Evolutionary conservation across 2,888 invertebrate species (phyloP), one percentile per base, ranked within the genome.

Genomic region (Dryomyza anilis): DNA sequence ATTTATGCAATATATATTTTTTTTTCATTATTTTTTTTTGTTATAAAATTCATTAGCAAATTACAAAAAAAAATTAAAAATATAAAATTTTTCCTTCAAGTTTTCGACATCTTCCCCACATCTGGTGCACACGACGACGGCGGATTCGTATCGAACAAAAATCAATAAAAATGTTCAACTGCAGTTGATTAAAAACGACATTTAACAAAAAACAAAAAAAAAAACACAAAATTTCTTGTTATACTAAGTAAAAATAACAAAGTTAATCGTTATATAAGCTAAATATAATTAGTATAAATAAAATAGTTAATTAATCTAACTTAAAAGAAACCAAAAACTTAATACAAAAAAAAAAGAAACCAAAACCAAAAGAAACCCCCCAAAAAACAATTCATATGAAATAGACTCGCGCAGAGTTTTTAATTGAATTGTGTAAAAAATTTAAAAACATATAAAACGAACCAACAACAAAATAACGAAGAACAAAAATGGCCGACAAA

Each of bases 401-500:
- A 67, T 60, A 57, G 61, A 66, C 64, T 68, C 69, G 53, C 50
- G 52, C 59, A 73, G 57, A 57, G 56, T 66, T 50, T n/a, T n/a
- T n/a, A n/a, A n/a, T n/a, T n/a, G n/a, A n/a, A 4, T 39, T 39
- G 39, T 39, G 39, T 39, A 39, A 39, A 2, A n/a, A n/a, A n/a
- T 58, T 16, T 56, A 57, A 50, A 57, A 48, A 30, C 33, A 36
- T 29, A 58, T 25, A 59, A 67, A 52, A 48, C 21, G 7, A 55
- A 66, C 23, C n/a, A 57, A 45, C 23, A 66, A 57, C 3, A 45
- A 57, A 50, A 25, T 23, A 30, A 57, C 39, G 48, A 69, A 70
- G 43, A 66, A 75, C 53, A 39, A 61, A n/a, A 76, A 91, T 92
- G 89, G 91, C 91, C 84, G 92, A 91, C 86, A 92, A 92, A 86